Conservation (phyloP, 2,113 vertebrate species). For the Potamarius usumacintae region DNA sequence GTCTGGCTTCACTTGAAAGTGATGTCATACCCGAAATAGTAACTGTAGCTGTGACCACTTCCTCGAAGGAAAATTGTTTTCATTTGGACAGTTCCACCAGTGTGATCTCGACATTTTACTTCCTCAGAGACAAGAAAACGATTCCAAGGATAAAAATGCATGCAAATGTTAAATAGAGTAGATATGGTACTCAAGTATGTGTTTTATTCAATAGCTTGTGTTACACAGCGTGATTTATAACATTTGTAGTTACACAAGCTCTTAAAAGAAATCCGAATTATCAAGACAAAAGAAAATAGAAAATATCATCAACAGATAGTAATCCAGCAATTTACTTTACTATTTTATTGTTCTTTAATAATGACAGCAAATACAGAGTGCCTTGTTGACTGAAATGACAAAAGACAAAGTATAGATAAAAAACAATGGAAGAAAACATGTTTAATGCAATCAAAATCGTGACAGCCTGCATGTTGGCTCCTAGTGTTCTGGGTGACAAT, state of each 20-base stretch:
- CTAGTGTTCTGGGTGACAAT: slow-evolving; percentile 31
- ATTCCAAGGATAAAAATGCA: slow-evolving; percentile 60
- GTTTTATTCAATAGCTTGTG: slow-evolving; percentile 10
- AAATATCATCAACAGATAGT: background rate
- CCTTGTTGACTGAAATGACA: slow-evolving; percentile 19
- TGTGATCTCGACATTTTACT: slow-evolving; percentile 61
- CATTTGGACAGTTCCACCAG: slow-evolving; percentile 63
- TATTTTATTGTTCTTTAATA: background rate
- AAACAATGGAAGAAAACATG: background rate
- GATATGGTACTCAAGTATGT: slow-evolving; percentile 35
- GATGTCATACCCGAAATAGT: slow-evolving; percentile 69
- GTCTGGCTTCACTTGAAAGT: slow-evolving; percentile 64
- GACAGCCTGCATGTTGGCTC: slow-evolving; percentile 8
- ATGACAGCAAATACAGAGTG: slow-evolving; percentile 14
- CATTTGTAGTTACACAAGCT: background rate
- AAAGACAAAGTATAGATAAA: slow-evolving; percentile 1
- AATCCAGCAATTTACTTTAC: background rate
- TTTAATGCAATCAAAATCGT: slow-evolving; percentile 10
- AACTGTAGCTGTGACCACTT: slow-evolving; percentile 67
- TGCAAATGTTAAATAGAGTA: slow-evolving; percentile 60
- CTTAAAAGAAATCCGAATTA: background rate
- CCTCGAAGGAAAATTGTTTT: slow-evolving; percentile 66
- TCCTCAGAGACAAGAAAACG: slow-evolving; percentile 62
- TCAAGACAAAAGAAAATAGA: background rate
- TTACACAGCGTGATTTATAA: slow-evolving; percentile 25